A percentile compares a stretch with the other conserved stretches of the same genome.
Evolutionary conservation across 2,113 vertebrate species (phyloP).

Genomic region (Tachuris rubrigastra): DNA sequence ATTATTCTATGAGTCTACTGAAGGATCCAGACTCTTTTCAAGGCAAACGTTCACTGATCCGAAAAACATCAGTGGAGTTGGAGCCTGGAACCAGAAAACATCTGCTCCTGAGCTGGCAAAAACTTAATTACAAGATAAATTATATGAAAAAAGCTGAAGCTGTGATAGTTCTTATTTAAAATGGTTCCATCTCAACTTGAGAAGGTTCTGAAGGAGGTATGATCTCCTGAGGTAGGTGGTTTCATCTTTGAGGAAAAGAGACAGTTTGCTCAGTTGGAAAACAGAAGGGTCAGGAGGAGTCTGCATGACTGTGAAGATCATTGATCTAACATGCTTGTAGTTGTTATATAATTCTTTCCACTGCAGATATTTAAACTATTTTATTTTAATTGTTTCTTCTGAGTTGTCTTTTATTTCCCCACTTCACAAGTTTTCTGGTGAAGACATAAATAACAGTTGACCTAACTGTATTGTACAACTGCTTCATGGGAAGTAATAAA

Average conservation of each 20-base stretch:
- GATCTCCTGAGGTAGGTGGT: not conserved
- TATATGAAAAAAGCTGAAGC: not conserved
- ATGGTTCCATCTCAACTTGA: not conserved
- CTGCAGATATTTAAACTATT: not conserved
- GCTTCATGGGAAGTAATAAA: accelerated
- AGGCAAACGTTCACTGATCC: not conserved
- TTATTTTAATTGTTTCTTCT: not conserved
- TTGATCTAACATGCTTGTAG: not conserved
- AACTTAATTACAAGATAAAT: not conserved
- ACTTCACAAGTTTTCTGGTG: not conserved
- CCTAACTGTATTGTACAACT: not conserved
- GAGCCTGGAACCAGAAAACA: not conserved
- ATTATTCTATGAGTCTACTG: not conserved
- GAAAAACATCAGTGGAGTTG: accelerated
- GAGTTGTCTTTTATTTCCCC: accelerated
- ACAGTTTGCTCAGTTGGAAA: not conserved
- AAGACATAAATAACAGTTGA: not conserved
- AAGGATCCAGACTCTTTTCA: accelerated
- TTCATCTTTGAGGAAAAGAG: not conserved
- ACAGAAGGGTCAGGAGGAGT: not conserved
- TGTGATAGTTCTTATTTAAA: accelerated
- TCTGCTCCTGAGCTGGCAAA: accelerated
- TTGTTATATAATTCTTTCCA: not conserved
- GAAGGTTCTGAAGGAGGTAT: not conserved
- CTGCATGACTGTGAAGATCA: not conserved